Base-by-base conservation (phyloP, 2,797 vertebrate species). In the Monodelphis domestica region DNA sequence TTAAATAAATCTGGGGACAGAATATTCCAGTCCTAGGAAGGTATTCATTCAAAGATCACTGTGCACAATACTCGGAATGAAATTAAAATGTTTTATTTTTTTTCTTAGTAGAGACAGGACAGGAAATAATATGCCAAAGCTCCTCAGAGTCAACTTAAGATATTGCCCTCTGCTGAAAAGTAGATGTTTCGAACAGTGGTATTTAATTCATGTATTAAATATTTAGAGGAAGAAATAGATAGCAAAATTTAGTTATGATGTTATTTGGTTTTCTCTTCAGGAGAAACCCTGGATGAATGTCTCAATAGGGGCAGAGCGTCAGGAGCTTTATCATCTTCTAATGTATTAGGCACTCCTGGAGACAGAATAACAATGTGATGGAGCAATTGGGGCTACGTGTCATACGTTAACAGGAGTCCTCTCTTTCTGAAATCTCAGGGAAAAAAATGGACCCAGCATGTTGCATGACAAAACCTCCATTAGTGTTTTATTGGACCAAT, bases 401-500 rank as follows among this genome's bases (percentile, higher is more conserved):
- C 54, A 87, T 45, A 26, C 87, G 95, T 95, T 95, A 96, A 59
- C 51, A 54, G 52, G 59, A 92, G 93, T 55, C 50, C 54, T 90
- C 63, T 96, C 89, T 94, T 96, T 56, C 52, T 94, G 90, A 97
- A 96, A 94, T 95, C 54, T 63, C 91, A 78, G 92, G 93, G 91
- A 6, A 94, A 96, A 97, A 97, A 94, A 92, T 56, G 92, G 0
- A 21, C 91, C 91, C 63, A 95, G 57, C 95, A 94, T 97, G 96
- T 95, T 92, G 92, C 84, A 96, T 95, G 93, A 93, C 15, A 94
- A 92, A 96, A 90, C 4, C 7, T 90, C 95, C 97, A 98, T 98
- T 98, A 98, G 90, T 96, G 96, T 97, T 97, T 98, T 97, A 97
- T 97, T 97, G 94, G 97, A 95, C 92, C 95, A 95, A 96, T 94